These are phyloP conservation scores for Hyposoter didymator DNA, from an alignment of 2,888 invertebrate genomes.

Conservation along the genomic window DNA sequence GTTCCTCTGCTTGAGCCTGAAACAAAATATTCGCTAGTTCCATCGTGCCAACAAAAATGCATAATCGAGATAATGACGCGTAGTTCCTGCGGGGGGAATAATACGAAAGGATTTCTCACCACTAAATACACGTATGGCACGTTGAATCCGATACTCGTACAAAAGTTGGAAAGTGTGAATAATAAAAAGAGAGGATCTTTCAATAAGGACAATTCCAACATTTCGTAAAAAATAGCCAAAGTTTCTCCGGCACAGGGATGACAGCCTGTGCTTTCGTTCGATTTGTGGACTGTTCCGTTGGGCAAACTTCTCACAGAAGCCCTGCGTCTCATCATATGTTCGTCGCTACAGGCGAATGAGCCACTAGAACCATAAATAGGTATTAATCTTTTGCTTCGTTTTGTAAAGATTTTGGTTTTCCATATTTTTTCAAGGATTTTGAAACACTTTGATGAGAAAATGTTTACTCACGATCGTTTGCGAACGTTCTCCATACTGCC, in stretches of 20 bases:
- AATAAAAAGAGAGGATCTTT: constrained; percentile 94
- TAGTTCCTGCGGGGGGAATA: background rate
- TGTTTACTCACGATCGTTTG: constrained; percentile 76
- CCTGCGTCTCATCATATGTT: constrained; percentile 67
- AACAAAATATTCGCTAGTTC: constrained; percentile 36
- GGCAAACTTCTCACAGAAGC: constrained; percentile 74
- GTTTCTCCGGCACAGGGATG: constrained; percentile 89
- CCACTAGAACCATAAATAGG: constrained; percentile 64
- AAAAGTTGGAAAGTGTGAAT: constrained; percentile 97
- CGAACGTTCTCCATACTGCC: constrained; percentile 88
- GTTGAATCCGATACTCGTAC: constrained; percentile 97
- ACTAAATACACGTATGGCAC: constrained; percentile 96
- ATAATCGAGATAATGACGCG: background rate
- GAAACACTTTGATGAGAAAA: constrained; percentile 27
- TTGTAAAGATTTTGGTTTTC: background rate
- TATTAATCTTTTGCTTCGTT: background rate
- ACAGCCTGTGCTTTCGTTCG: constrained; percentile 74
- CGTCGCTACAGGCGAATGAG: constrained; percentile 72
- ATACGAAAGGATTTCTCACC: constrained; percentile 78
- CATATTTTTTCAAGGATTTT: background rate
- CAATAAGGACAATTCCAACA: constrained; percentile 94
- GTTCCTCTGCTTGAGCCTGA: constrained; percentile 88
- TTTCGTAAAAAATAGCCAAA: constrained; percentile 89
- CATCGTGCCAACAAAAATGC: too few species aligned
- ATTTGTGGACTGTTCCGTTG: constrained; percentile 71